Evolutionary conservation across 2,113 vertebrate species (phyloP).

Genomic region (Laticauda colubrina): DNA sequence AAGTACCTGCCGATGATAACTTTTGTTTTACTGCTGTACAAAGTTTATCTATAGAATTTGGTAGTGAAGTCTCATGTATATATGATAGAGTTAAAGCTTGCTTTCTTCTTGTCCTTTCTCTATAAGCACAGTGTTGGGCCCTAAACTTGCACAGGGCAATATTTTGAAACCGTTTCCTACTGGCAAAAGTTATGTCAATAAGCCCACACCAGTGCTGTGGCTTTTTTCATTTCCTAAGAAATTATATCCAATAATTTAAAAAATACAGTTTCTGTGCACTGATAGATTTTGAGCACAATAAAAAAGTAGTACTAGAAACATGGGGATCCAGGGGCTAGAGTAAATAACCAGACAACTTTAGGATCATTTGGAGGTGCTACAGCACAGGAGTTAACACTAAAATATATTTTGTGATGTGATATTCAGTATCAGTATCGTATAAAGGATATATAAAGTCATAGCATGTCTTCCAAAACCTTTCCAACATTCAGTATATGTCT

Average conservation of each 20-base stretch:
- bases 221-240: background rate
- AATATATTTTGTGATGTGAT: background rate
- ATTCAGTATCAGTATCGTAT: background rate
- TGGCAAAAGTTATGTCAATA: background rate
- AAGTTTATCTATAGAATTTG: background rate
- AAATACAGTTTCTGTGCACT: background rate
- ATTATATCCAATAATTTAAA: background rate
- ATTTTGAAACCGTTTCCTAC: background rate
- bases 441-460: background rate
- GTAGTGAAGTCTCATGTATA: background rate
- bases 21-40: background rate
- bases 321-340: background rate
- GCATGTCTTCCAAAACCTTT: background rate
- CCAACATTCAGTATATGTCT: background rate
- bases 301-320: background rate
- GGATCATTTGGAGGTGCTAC: background rate
- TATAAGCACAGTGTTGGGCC: background rate
- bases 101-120: background rate
- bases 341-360: background rate
- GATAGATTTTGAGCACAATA: background rate
- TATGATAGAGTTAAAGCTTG: background rate
- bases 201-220: background rate
- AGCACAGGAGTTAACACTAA: background rate
- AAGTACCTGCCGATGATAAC: background rate
- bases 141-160: background rate